Evolutionary conservation across 2,797 vertebrate genomes (phyloP).

Genomic region (Okamejei kenojei): DNA sequence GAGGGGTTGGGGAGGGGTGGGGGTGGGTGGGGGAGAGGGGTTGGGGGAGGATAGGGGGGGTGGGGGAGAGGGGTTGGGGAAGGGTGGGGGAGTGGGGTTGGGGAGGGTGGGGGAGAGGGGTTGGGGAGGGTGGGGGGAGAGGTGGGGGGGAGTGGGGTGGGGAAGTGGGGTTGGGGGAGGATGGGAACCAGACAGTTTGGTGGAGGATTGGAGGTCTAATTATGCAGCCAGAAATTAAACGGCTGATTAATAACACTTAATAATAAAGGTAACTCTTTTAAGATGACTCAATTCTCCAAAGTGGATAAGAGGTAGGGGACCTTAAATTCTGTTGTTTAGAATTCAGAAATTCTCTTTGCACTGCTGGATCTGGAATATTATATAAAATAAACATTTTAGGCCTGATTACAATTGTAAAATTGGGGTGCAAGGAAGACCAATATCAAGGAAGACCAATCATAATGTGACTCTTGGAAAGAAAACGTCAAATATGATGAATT

Average conservation of each 20-base stretch:
- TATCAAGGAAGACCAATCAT: background rate
- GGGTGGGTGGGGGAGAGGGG: too few species aligned
- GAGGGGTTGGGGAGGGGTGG: too few species aligned
- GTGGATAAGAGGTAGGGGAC: background rate
- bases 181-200: too few species aligned
- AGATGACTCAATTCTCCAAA: background rate
- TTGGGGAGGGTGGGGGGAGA: too few species aligned
- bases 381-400: background rate
- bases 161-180: too few species aligned
- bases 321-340: background rate
- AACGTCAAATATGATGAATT: background rate
- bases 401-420: background rate
- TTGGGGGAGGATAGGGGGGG: too few species aligned
- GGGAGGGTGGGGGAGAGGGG: too few species aligned
- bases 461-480: background rate
- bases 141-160: too few species aligned
- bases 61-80: too few species aligned
- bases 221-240: background rate
- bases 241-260: background rate
- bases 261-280: background rate
- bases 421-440: background rate
- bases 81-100: too few species aligned
- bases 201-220: too few species aligned
- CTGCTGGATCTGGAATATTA: background rate
- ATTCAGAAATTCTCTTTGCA: background rate